Evolutionary conservation across 2,797 vertebrate genomes (phyloP), one percentile per base, ranked within the genome.

Genomic region (Tiaroga cobitis): DNA sequence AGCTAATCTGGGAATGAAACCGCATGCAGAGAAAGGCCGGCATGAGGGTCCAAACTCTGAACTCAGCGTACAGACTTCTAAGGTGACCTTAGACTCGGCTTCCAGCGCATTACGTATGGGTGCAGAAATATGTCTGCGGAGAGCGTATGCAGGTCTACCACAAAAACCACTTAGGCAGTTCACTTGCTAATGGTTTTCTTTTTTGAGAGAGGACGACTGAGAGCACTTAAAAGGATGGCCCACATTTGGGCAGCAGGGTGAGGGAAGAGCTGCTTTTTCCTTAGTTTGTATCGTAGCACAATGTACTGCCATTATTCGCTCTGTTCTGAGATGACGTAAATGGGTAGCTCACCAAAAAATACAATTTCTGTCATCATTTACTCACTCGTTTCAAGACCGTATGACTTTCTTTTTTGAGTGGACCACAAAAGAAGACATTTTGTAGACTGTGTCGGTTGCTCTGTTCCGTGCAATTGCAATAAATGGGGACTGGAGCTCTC

Each of bases 141-240:
- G 65, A 92, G 93, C 90, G 90, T 87, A 89, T 89, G 90, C 89
- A 90, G 89, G 91, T 92, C 91, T 93, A 94, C 94, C 92, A 93
- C 93, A 93, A 92, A 95, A 95, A 94, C 91, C 93, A 95, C 94
- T 95, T 93, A 94, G 93, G 92, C 92, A 87, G 87, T 85, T 89
- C 89, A 92, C 91, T 70, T 88, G 87, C 92, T 95, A 93, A 95
- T 94, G 93, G 91, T 92, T 94, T 94, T 92, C 90, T 91, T 93
- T 93, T 94, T 92, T 83, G 51, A 91, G 84, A 70, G 69, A 70
- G 69, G 89, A 89, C 88, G 87, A 85, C 89, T 87, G 82, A 84
- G 91, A 92, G 85, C 90, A 92, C 89, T 91, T 93, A 92, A 88
- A 86, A 77, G 84, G 80, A 80, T 82, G 84, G 73, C 84, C 85